Evolutionary conservation across 2,797 vertebrate genomes (phyloP).

Genomic region (Champsocephalus gunnari): DNA sequence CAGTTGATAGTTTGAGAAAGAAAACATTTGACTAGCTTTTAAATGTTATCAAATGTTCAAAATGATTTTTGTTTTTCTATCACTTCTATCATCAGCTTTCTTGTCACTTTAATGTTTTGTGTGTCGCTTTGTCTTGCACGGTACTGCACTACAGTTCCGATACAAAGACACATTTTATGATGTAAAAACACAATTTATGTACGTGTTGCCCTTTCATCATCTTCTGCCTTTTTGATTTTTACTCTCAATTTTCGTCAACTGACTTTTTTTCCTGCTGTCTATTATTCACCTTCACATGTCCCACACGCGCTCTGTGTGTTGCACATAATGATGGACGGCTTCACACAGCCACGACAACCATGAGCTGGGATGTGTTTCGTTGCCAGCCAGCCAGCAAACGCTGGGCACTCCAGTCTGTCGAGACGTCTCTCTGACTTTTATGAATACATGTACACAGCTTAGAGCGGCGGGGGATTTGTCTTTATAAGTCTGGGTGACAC

Average conservation of each 20-base stretch:
- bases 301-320: conserved; percentile 43
- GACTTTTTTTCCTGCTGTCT: conserved; percentile 28
- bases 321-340: conserved; percentile 72
- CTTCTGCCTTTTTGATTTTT: conserved; percentile 6
- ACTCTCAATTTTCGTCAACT: conserved; percentile 7
- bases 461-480: conserved; percentile 85
- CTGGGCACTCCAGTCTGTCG: conserved; percentile 65
- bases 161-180: conserved; percentile 1
- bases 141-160: no score
- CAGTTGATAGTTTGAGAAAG: neutral
- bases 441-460: conserved; percentile 85
- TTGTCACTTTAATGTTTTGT: neutral
- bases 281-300: conserved; percentile 53
- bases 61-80: neutral
- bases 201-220: conserved; percentile 16
- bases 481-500: conserved; percentile 87
- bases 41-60: neutral
- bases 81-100: neutral
- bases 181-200: conserved; percentile 2
- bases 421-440: conserved; percentile 82
- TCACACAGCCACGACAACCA: conserved; percentile 67
- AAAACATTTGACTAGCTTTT: neutral
- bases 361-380: conserved; percentile 56
- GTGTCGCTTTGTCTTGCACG: conserved; percentile 7
- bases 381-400: conserved; percentile 44